Base-by-base conservation (phyloP, 1,140 invertebrate species). In the Neodiprion pinetum region DNA sequence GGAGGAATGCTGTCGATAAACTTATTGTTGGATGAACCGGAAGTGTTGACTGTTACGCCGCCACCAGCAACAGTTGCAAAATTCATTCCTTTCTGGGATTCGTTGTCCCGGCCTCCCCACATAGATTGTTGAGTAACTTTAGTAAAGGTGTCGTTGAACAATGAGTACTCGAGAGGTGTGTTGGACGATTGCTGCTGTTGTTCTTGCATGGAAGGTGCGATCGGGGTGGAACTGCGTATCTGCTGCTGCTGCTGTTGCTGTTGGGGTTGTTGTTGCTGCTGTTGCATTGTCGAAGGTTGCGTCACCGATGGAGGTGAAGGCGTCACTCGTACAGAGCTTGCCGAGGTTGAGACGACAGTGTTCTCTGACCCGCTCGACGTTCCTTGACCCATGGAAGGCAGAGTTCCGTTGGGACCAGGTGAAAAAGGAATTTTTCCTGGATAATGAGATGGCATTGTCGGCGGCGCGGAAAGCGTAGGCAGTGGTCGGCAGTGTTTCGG, bases 71-170 rank as follows among this genome's bases (percentile, higher is more conserved):
- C 93, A 72, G 92, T 92, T 9, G 94, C 93, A 87, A 95, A 95
- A 84, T 95, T 94, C 85, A 92, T 92, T 77, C 91, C 91, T 81
- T 91, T 93, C 80, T 92, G 90, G 81, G 86, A 89, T 82, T 91
- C 92, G 80, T 90, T 92, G 82, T 93, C 94, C 83, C 90, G 88
- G n/a, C 90, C 83, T 23, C 85, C 90, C 90, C 92, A 92, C 86
- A 93, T 91, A 8, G 91, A 90, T 75, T 92, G 90, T 77, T 93
- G 91, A 28, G 91, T 90, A 47, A 90, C 89, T 83, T 92, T 92
- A 71, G 90, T 91, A 78, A 93, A 93, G 1, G 90, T 89, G 81
- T 95, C 93, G 79, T 94, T 94, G 79, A 96, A 96, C 8, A 96
- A 89, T 1, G 94, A 94, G 85, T 96, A 96, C 76, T 95, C 93